These are phyloP conservation scores for Ethmia dodecea DNA, from an alignment of 2,888 invertebrate species.

Conservation along the genomic window DNA sequence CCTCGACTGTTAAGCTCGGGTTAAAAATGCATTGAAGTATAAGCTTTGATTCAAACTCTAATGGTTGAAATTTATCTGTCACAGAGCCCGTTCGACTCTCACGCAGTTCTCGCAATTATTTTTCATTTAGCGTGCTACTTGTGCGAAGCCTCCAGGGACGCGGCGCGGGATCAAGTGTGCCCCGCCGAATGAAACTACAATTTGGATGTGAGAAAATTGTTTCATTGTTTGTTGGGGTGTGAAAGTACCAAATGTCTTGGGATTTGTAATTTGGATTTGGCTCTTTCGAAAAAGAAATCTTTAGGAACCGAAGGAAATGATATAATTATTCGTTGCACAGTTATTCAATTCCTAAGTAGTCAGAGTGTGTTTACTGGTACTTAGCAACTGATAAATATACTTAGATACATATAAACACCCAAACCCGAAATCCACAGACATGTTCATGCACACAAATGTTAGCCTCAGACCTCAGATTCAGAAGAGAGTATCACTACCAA, in stretches of 20 bases:
- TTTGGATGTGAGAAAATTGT: constrained; percentile 63
- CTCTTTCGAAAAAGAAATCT: too few species aligned
- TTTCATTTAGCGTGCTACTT: constrained; percentile 67
- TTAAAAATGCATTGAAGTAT: not conserved
- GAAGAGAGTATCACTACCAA: too few species aligned
- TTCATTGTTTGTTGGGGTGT: constrained; percentile 33
- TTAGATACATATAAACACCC: too few species aligned
- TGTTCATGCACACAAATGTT: too few species aligned
- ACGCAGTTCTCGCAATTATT: constrained; percentile 53
- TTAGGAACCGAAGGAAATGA: too few species aligned
- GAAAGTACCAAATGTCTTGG: constrained; percentile 31
- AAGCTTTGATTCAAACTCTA: not conserved
- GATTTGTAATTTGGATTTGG: constrained; percentile 54
- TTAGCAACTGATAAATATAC: too few species aligned
- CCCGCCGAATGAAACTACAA: constrained; percentile 46
- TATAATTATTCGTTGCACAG: too few species aligned
- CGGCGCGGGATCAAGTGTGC: constrained; percentile 54
- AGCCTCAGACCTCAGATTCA: too few species aligned
- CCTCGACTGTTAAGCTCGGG: too few species aligned
- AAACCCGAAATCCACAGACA: too few species aligned
- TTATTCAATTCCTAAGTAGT: too few species aligned
- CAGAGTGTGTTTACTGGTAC: too few species aligned
- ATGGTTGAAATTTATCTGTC: not conserved
- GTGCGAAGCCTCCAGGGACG: constrained; percentile 51
- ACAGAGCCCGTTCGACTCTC: not conserved